These are phyloP conservation scores for Dicyrtomina minuta DNA, from an alignment of 2,888 invertebrate genomes.

Conservation along the genomic window DNA sequence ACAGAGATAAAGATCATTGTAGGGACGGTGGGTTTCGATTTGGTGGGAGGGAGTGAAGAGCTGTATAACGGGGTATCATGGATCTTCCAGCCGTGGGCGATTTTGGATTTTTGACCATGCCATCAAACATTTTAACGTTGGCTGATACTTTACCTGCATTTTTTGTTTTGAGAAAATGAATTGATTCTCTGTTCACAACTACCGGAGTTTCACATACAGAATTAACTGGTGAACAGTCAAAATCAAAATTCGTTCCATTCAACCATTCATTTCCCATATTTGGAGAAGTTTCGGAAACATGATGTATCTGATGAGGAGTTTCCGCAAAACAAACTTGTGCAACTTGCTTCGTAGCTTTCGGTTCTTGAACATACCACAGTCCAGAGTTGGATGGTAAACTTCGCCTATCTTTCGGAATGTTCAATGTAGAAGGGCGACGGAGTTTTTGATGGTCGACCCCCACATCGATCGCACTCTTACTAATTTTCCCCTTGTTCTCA, in stretches of 20 bases:
- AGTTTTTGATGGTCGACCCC: background rate
- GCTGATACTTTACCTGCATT: constrained; percentile 80
- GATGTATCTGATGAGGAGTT: too few species aligned
- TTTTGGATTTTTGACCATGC: constrained; percentile 54
- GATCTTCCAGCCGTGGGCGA: constrained; percentile 34
- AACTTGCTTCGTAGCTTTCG: background rate
- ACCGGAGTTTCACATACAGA: background rate
- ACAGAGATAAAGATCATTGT: too few species aligned
- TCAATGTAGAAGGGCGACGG: constrained; percentile 12
- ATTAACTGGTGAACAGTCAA: constrained; percentile 5
- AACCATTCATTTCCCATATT: constrained; percentile 20
- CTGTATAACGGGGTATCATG: constrained; percentile 44
- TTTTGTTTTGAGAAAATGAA: constrained; percentile 42
- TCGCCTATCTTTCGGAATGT: constrained; percentile 1
- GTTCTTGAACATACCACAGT: background rate
- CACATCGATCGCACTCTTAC: constrained; percentile 27
- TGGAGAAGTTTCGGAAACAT: too few species aligned
- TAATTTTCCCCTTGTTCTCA: constrained; percentile 32
- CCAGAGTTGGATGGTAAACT: constrained; percentile 25
- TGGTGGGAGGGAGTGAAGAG: constrained; percentile 23
- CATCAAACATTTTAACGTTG: constrained; percentile 74
- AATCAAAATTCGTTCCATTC: constrained; percentile 33
- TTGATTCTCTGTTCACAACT: constrained; percentile 42
- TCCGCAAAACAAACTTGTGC: too few species aligned
- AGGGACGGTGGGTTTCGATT: too few species aligned